These are phyloP conservation scores for Paramormyrops hopkinsi DNA, from an alignment of 2,797 vertebrate genomes.

Conservation along the genomic window DNA sequence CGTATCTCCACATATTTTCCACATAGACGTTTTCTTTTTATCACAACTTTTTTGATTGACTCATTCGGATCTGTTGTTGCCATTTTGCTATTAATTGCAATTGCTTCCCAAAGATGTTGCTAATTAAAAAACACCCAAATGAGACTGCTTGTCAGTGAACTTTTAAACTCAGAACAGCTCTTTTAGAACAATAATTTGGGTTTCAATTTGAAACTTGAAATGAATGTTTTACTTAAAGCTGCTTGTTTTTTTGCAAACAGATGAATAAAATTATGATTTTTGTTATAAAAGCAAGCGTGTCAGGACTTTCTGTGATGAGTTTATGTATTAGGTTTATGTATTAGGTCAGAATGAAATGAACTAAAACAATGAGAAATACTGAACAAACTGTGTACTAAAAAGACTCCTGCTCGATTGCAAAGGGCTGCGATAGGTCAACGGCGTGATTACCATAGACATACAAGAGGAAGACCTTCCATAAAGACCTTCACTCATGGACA, in stretches of 20 bases:
- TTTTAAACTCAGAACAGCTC: neutral
- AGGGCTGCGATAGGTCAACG: neutral
- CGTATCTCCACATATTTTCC: neutral
- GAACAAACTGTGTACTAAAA: neutral
- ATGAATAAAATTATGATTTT: neutral
- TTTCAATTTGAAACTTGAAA: neutral
- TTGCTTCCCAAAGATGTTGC: neutral
- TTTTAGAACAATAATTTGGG: neutral
- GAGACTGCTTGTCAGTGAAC: neutral
- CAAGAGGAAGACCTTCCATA: neutral
- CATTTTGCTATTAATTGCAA: neutral
- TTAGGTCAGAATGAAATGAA: neutral
- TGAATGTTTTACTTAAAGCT: neutral
- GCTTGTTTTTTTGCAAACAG: neutral
- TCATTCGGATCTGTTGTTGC: neutral
- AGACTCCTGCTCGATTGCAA: neutral
- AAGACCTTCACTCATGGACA: neutral
- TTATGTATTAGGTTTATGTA: neutral
- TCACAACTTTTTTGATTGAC: neutral
- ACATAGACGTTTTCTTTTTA: neutral
- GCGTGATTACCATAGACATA: neutral
- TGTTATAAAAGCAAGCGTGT: neutral
- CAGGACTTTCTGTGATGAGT: neutral
- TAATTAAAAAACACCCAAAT: neutral
- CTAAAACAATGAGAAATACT: neutral